A percentile compares a stretch with the other conserved stretches of the same genome.
Evolutionary conservation across 2,113 vertebrate genomes (phyloP).

Genomic region (Menura novaehollandiae): DNA sequence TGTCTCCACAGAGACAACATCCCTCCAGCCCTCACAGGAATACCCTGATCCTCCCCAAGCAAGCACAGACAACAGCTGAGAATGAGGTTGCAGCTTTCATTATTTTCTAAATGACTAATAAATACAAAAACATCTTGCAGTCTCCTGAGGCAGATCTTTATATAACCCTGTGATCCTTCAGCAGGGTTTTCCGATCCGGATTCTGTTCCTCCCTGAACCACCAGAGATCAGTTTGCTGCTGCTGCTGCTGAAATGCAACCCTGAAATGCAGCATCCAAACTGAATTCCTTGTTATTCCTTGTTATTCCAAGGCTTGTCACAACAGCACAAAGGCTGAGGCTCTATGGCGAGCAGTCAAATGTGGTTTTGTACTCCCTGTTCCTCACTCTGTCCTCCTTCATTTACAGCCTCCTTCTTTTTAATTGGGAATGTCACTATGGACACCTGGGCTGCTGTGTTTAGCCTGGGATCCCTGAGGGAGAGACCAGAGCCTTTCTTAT

Average conservation of each 20-base stretch:
- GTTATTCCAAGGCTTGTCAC: not conserved
- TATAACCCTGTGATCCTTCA: not conserved
- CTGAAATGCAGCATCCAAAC: not conserved
- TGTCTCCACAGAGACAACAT: not conserved
- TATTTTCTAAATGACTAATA: slow-evolving; percentile 11
- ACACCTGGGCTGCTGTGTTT: not conserved
- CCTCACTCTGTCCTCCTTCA: not conserved
- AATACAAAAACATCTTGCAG: not conserved
- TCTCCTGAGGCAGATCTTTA: not conserved
- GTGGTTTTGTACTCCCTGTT: not conserved
- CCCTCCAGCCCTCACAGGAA: slow-evolving; percentile 7
- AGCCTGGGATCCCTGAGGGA: not conserved
- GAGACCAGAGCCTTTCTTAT: not conserved
- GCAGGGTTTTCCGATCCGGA: not conserved
- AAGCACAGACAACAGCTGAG: slow-evolving; percentile 58
- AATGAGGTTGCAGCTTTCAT: slow-evolving; percentile 2
- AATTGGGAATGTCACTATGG: not conserved
- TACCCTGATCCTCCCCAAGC: not conserved
- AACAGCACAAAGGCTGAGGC: not conserved
- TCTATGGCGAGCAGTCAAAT: not conserved
- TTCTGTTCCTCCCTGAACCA: not conserved
- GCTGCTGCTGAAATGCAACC: not conserved
- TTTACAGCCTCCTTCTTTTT: not conserved
- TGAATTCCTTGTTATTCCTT: not conserved
- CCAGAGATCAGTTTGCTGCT: not conserved